Conservation (phyloP, 2,888 invertebrate species). For the Nowickia ferox region DNA sequence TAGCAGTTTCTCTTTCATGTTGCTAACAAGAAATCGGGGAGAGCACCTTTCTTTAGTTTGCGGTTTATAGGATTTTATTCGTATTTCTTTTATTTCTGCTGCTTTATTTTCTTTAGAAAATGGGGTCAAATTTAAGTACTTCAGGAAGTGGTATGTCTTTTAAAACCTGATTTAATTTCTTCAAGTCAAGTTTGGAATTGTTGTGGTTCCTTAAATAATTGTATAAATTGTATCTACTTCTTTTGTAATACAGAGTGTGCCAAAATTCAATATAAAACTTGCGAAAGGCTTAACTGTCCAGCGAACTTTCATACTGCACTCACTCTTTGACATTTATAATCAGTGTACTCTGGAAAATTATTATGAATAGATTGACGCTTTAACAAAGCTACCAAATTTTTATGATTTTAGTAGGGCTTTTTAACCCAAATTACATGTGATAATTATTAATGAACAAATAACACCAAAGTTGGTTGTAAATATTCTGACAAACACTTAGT, state of each 20-base stretch:
- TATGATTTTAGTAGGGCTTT: too few relatives aligned
- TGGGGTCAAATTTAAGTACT: conserved; percentile 57
- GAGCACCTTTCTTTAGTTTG: conserved; percentile 24
- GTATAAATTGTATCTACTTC: not conserved
- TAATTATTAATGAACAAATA: too few relatives aligned
- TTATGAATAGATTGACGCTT: too few relatives aligned
- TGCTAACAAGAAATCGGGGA: not conserved
- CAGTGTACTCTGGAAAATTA: too few relatives aligned
- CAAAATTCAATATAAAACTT: not conserved
- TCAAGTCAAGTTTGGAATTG: not conserved
- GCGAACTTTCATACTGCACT: too few relatives aligned
- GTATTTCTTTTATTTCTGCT: not conserved
- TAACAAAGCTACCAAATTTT: too few relatives aligned
- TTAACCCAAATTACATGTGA: too few relatives aligned
- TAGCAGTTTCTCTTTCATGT: conserved; percentile 31
- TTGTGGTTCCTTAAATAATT: not conserved
- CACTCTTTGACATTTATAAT: too few relatives aligned
- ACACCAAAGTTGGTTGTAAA: too few relatives aligned
- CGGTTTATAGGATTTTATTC: conserved; percentile 3
- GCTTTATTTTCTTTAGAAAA: conserved; percentile 36
- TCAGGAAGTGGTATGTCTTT: conserved; percentile 4
- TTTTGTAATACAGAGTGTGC: not conserved
- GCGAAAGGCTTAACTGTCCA: too few relatives aligned
- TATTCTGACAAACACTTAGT: too few relatives aligned
- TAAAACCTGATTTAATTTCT: conserved; percentile 24